These are phyloP conservation scores for Cyanistes caeruleus DNA, from an alignment of 2,113 vertebrate species.

Conservation along the genomic window DNA sequence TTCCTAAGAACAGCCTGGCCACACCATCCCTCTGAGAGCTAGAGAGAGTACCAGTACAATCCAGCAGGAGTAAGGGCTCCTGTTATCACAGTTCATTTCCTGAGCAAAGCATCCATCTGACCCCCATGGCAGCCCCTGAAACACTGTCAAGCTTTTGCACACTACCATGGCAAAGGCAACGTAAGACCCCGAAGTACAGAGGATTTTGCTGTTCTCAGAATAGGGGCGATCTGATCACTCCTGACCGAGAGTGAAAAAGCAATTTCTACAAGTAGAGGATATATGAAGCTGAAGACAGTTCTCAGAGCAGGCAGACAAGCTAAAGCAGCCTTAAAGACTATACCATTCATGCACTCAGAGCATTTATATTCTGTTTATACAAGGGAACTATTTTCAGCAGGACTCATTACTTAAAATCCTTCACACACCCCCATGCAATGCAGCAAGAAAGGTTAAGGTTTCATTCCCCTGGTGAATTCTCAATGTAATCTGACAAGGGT, in stretches of 20 bases:
- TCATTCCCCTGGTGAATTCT: not conserved
- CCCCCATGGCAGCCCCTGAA: not conserved
- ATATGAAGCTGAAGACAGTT: not conserved
- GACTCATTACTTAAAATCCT: constrained; percentile 19
- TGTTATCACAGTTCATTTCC: not conserved
- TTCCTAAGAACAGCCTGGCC: not conserved
- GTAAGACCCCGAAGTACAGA: not conserved
- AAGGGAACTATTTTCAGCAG: constrained; percentile 4
- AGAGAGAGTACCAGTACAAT: not conserved
- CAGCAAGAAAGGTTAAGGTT: not conserved
- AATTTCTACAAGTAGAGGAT: not conserved
- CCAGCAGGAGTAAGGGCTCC: not conserved
- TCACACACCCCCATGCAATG: not conserved
- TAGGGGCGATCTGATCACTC: not conserved
- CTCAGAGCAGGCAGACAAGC: not conserved
- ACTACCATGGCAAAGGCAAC: not conserved
- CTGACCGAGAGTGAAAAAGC: not conserved
- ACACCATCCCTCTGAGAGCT: not conserved
- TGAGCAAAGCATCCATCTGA: not conserved
- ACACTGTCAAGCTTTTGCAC: not conserved
- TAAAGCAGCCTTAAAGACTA: not conserved
- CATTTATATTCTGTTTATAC: not conserved
- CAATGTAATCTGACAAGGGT: not conserved
- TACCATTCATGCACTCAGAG: not conserved
- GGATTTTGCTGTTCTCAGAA: not conserved